These are phyloP conservation scores for Aporophyla nigra DNA, from an alignment of 2,888 invertebrate genomes.

Conservation along the genomic window DNA sequence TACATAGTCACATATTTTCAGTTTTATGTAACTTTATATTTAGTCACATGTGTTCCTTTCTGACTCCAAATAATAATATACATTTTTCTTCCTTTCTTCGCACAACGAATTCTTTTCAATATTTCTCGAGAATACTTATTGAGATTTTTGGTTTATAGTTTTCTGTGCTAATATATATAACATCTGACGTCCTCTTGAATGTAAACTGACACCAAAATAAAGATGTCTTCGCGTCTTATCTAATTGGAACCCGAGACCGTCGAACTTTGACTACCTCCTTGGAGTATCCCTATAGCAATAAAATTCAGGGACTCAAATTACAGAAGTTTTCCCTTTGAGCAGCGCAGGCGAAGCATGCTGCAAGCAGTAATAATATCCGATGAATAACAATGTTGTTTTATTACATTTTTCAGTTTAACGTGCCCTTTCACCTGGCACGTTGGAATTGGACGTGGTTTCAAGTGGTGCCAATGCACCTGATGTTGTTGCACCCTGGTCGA, in stretches of 20 bases:
- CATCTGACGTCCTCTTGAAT: background rate
- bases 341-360: conserved; percentile 20
- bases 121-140: background rate
- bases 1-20: background rate
- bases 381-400: conserved; percentile 5
- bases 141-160: background rate
- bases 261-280: conserved; percentile 21
- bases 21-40: background rate
- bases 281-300: conserved; percentile 20
- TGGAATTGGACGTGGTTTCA: conserved; percentile 5
- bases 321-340: conserved; percentile 35
- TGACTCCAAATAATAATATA: too few relatives aligned
- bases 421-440: conserved; percentile 27
- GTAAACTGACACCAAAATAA: conserved; percentile 6
- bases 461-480: conserved; percentile 30
- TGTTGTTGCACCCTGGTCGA: conserved; percentile 16
- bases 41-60: background rate
- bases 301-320: conserved; percentile 44
- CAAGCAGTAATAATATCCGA: conserved; percentile 29
- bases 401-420: conserved; percentile 9
- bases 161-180: background rate
- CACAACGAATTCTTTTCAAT: background rate
- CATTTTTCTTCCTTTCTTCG: background rate
- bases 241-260: conserved; percentile 30
- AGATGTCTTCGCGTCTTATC: conserved; percentile 22